Conservation (phyloP, 2,888 invertebrate species). For the Drosophila mettleri region DNA sequence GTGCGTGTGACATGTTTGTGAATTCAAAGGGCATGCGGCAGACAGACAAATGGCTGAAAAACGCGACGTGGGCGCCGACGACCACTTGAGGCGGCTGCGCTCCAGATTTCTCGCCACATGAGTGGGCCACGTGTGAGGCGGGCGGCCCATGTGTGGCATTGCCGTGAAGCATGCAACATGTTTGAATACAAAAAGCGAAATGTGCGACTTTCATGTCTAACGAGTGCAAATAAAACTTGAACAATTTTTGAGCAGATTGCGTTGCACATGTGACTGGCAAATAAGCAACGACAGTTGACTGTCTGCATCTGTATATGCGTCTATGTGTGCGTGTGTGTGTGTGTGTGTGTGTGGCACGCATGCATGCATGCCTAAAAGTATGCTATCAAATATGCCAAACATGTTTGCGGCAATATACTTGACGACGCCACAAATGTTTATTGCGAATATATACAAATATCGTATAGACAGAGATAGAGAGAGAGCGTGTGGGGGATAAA, state of each 20-base stretch:
- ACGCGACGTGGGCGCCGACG: conserved; percentile 46
- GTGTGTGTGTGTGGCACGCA: conserved; percentile 30
- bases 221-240: conserved; percentile 74
- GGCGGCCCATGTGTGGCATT: conserved; percentile 3
- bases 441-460: conserved; percentile 39
- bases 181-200: conserved; percentile 35
- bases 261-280: conserved; percentile 45
- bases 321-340: not conserved
- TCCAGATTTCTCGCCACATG: conserved; percentile 45
- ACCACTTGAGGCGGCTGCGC: conserved; percentile 67
- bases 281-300: conserved; percentile 10
- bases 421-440: conserved; percentile 61
- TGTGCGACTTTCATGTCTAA: conserved; percentile 51
- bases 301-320: not conserved
- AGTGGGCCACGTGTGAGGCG: not conserved
- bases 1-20: conserved; percentile 66
- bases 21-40: conserved; percentile 72
- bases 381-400: conserved; percentile 79
- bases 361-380: conserved; percentile 64
- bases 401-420: conserved; percentile 61
- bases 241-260: conserved; percentile 55
- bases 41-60: conserved; percentile 42
- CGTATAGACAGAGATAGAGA: not conserved
- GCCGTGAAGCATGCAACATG: conserved; percentile 70
- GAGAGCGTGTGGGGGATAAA: not conserved